Percentiles rank a stretch among this genome's conserved stretches.
Evolutionary conservation across 2,888 invertebrate genomes (phyloP).

Genomic region (Deroplatys truncata): DNA sequence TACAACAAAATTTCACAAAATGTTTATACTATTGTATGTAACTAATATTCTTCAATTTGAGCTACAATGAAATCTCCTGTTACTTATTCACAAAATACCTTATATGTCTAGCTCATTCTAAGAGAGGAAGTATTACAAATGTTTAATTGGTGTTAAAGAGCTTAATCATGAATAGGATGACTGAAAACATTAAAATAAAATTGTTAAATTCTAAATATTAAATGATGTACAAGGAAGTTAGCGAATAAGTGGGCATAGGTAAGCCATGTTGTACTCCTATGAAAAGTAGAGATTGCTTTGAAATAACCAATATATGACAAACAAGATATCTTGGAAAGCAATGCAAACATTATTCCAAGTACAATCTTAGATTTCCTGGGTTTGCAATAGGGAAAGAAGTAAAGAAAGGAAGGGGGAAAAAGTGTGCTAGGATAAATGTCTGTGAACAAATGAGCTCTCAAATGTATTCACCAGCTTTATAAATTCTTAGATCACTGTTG

Average conservation of each 20-base stretch:
- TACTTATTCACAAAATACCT: background rate
- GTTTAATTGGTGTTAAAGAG: background rate
- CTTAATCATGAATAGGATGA: background rate
- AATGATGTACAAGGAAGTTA: too few relatives aligned
- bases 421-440: too few relatives aligned
- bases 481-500: too few relatives aligned
- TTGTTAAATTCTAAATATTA: too few relatives aligned
- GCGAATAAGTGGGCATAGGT: background rate
- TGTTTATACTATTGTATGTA: background rate
- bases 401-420: too few relatives aligned
- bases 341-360: too few relatives aligned
- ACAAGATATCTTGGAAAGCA: too few relatives aligned
- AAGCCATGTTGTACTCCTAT: background rate
- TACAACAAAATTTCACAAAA: background rate
- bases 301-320: background rate
- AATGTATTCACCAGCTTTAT: too few relatives aligned
- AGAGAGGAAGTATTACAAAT: background rate
- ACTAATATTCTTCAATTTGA: background rate
- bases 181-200: background rate
- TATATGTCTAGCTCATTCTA: background rate
- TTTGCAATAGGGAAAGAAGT: too few relatives aligned
- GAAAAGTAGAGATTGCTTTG: background rate
- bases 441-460: too few relatives aligned
- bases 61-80: background rate
- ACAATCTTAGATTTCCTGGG: too few relatives aligned